Percentiles rank a stretch among this genome's conserved stretches.
phyloP scores from a whole-genome alignment of 2,888 invertebrate species.

The Nephrotoma appendiculata region DNA sequence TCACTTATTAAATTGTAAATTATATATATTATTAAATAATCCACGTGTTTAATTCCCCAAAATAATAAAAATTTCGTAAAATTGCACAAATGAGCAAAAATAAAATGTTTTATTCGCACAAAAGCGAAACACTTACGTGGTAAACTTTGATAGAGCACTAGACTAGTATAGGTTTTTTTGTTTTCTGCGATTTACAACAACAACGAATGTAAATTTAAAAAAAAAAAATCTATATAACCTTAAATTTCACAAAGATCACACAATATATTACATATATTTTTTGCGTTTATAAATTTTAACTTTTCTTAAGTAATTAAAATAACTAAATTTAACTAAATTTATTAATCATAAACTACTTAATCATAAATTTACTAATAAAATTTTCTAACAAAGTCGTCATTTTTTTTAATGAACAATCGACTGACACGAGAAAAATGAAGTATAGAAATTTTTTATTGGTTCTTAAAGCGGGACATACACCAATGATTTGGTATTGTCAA shows the following conservation, averaged over 20 bases:
- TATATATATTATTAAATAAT: not conserved
- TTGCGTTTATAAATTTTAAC: not conserved
- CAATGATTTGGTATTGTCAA: not conserved
- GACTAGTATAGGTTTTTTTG: not conserved
- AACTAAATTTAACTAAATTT: not conserved
- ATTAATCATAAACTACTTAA: not conserved
- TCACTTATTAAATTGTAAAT: not conserved
- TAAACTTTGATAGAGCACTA: conserved; percentile 4
- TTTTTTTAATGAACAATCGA: not conserved
- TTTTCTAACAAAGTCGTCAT: conserved; percentile 2
- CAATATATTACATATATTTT: not conserved
- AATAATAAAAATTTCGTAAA: not conserved
- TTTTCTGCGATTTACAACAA: not conserved
- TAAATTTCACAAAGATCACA: not conserved
- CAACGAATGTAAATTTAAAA: not conserved
- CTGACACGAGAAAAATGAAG: not conserved
- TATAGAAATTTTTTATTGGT: not conserved
- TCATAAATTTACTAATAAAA: not conserved
- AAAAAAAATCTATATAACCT: not conserved
- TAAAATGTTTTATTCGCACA: not conserved
- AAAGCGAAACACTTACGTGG: conserved; percentile 2
- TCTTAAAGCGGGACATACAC: not conserved
- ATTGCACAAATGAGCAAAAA: not conserved
- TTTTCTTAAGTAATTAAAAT: not conserved
- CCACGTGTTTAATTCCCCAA: not conserved